Evolutionary conservation across 2,888 invertebrate genomes (phyloP).

Genomic region (Plutella xylostella): DNA sequence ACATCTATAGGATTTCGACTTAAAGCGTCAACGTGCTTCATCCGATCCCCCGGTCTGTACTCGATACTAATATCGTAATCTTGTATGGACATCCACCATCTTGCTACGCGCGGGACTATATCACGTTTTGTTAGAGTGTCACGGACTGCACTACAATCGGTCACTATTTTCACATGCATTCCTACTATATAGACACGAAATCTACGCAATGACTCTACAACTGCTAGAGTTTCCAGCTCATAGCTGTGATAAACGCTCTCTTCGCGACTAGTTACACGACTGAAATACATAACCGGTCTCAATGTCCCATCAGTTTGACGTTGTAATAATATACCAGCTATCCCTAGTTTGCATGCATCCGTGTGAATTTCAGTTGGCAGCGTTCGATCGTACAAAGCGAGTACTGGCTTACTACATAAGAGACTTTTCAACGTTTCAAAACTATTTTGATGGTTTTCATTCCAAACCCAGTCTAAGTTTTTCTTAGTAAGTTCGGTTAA

Average conservation of each 20-base stretch:
- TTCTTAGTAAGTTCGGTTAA: conserved; percentile 17
- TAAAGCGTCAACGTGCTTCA: conserved; percentile 5
- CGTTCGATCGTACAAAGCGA: conserved; percentile 18
- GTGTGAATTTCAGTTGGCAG: conserved; percentile 23
- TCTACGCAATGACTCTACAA: conserved; percentile 24
- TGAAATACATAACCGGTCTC: conserved; percentile 22
- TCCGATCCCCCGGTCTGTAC: conserved; percentile 1
- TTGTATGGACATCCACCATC: conserved; percentile 5
- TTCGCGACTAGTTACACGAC: conserved; percentile 21
- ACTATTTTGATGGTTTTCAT: conserved; percentile 14
- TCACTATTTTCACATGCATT: background rate
- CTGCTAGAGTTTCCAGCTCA: conserved; percentile 30
- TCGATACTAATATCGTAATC: conserved; percentile 4
- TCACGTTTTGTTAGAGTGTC: background rate
- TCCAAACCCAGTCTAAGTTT: conserved; percentile 13
- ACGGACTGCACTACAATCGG: conserved; percentile 2
- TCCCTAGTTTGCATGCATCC: conserved; percentile 23
- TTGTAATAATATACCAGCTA: conserved; percentile 25
- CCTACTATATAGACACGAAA: conserved; percentile 27
- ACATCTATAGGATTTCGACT: background rate
- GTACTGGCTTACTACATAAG: conserved; percentile 16
- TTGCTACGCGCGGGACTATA: conserved; percentile 1
- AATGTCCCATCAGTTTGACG: conserved; percentile 3
- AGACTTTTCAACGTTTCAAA: conserved; percentile 17
- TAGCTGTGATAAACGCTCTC: conserved; percentile 9